These are phyloP conservation scores for Neodiprion lecontei DNA, from an alignment of 1,140 invertebrate genomes.

Conservation along the genomic window DNA sequence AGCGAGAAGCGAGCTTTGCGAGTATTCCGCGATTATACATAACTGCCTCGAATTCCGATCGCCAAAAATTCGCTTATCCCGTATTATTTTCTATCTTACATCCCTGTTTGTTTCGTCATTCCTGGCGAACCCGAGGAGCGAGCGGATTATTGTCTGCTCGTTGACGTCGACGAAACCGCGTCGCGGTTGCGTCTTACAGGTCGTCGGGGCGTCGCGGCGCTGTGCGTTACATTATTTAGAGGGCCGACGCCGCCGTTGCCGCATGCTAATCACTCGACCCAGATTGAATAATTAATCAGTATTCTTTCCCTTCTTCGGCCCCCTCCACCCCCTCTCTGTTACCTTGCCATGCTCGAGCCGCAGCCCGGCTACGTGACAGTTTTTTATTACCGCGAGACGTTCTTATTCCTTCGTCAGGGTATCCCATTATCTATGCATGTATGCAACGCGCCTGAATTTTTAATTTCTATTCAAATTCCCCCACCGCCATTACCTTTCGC, in stretches of 20 bases:
- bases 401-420: conserved; percentile 34
- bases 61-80: too few relatives aligned
- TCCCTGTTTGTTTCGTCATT: too few relatives aligned
- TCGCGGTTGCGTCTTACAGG: conserved; percentile 4
- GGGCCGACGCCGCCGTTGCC: conserved; percentile 46
- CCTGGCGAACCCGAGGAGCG: too few relatives aligned
- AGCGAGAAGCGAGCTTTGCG: too few relatives aligned
- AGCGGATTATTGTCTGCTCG: too few relatives aligned
- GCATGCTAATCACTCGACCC: conserved; percentile 63
- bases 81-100: too few relatives aligned
- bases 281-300: conserved; percentile 65
- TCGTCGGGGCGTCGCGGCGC: conserved; percentile 25
- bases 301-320: conserved; percentile 52
- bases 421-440: conserved; percentile 18
- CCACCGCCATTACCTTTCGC: not conserved
- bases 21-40: too few relatives aligned
- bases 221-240: conserved; percentile 60
- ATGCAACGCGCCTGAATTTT: conserved; percentile 13
- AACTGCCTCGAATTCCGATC: too few relatives aligned
- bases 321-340: conserved; percentile 11
- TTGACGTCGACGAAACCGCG: not conserved
- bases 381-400: conserved; percentile 44
- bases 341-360: conserved; percentile 27
- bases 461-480: conserved; percentile 16
- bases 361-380: conserved; percentile 50